Base-by-base conservation (phyloP, 1,140 invertebrate genomes). In the Lasaia peninsularis region DNA sequence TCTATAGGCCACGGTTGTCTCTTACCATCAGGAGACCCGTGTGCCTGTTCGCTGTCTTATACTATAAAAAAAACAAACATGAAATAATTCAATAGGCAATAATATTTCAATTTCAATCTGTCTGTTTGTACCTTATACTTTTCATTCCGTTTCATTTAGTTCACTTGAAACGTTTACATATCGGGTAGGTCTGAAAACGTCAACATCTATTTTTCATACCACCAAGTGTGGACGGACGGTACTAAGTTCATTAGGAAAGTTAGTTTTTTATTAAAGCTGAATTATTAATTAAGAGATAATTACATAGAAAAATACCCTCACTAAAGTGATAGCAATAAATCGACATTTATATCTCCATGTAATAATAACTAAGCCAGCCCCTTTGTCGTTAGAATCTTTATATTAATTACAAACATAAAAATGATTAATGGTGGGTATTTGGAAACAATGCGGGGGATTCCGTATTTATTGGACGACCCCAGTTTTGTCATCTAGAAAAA, bases 321-420 rank as follows among this genome's bases (percentile, higher is more conserved):
- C 40, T 44, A 44, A 58, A 62, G 21, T 55, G 52, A 49, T 37
- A 21, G 51, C 44, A 28, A 28, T 20, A 62, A 56, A 62, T 58
- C 37, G 37, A 24, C 31, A 6, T 37, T 48, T 56, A 58, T 63
- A 63, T 58, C 50, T 54, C 61, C 50, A 63, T 24, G 60, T 40
- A 54, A 53, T 58, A 52, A 55, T 32, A 32, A 20, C 40, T 37
- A 24, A 31, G 51, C 32, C 51, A 44, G 33, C 34, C 16, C 40
- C 21, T 49, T 74, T 73, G 78, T 79, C 76, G 67, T 71, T 72
- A 74, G 64, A 69, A 75, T 82, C 75, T 80, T 80, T 78, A 77
- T 86, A 86, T 86, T 86, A 86, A 86, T 86, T 85, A 78, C 75
- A 62, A 73, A 70, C 71, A 86, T 86, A 86, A 86, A 85, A 83